Conservation (phyloP, 1,140 invertebrate species). For the Saccostrea echinata region DNA sequence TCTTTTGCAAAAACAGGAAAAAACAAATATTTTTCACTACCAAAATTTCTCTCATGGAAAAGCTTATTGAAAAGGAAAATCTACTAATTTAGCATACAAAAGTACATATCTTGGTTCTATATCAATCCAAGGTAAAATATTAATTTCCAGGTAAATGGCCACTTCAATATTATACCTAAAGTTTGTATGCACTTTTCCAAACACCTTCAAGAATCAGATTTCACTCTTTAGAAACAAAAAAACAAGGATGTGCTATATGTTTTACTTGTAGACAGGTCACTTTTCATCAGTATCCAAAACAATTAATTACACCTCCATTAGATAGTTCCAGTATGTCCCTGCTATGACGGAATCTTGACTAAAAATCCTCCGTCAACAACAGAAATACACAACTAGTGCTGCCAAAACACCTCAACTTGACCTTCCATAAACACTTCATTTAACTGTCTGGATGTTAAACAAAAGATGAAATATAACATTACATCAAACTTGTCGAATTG, state of each 20-base stretch:
- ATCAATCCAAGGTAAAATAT: too few relatives aligned
- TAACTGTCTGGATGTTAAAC: conserved; percentile 11
- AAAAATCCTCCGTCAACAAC: not conserved
- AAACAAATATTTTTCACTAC: not conserved
- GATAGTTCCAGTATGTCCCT: not conserved
- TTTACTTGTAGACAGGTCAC: not conserved
- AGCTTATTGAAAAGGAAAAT: too few relatives aligned
- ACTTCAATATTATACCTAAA: not conserved
- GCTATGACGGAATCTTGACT: not conserved
- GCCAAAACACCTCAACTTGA: not conserved
- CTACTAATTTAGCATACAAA: too few relatives aligned
- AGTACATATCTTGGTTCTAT: too few relatives aligned
- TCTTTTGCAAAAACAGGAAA: too few relatives aligned
- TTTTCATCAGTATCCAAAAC: not conserved
- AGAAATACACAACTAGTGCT: not conserved
- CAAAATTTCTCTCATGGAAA: not conserved
- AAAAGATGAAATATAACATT: not conserved
- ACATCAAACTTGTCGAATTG: conserved; percentile 3
- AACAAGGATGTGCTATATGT: not conserved
- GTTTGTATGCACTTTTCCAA: not conserved
- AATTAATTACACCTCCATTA: not conserved
- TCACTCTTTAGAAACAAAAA: not conserved
- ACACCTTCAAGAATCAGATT: not conserved
- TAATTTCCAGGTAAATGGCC: too few relatives aligned
- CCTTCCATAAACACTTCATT: not conserved